Evolutionary conservation across 2,888 invertebrate species (phyloP), one percentile per base, ranked within the genome.

Genomic region (Elegia similella): DNA sequence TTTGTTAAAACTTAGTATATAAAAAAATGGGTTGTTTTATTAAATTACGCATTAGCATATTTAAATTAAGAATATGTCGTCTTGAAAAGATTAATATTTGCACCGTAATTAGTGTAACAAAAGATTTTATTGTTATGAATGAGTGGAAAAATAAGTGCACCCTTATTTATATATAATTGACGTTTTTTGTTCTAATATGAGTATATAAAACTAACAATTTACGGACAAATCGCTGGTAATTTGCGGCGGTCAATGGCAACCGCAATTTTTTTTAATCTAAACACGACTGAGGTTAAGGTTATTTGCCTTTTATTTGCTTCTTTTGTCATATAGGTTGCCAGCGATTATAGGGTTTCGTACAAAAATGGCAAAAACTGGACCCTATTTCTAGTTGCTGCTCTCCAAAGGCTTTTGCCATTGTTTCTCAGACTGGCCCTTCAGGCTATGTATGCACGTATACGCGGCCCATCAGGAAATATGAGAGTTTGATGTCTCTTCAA

Each of bases 201-300:
- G 32, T 30, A 15, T 30, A 15, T 32, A 30, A 15, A 17, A 32
- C 8, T 7, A 3, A 17, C 23, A 43, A 48, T 30, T 50, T 16
- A 50, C 17, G 50, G 34, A 6, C 34, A 38, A 17, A 16, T 16
- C 12, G 34, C 50, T 38, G 12, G 50, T 10, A 12, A 50, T 50
- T 48, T 34, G 13, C 30, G 13, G 16, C 15, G 50, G 50, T 50
- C 50, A 50, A 50, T 50, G 50, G 16, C 34, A 50, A 50, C 13
- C 1, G 34, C 12, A 13, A 16, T 48, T 32, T 48, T 43, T 44
- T 44, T 12, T 17, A 44, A 34, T 34, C 34, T 48, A 32, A 48
- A 32, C 48, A 34, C 50, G 34, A 17, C 50, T 7, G 12, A 50
- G 34, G 50, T 50, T 16, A 17, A 34, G 50, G 34, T 50, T 13